These are phyloP conservation scores for Antitype chi DNA, from an alignment of 2,888 invertebrate species.

Conservation along the genomic window DNA sequence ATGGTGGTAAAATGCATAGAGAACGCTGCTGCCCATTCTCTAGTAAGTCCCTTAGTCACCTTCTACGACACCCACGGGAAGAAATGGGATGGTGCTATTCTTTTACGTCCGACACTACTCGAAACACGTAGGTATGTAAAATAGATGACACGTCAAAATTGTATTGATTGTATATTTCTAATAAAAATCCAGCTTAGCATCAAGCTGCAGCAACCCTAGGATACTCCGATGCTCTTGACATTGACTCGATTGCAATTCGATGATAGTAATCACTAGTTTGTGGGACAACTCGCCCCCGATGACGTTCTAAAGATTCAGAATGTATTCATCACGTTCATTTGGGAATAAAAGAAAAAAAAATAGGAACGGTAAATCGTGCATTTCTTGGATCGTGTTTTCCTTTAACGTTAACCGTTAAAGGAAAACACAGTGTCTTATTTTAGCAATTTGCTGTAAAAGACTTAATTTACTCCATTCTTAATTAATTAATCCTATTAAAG, in stretches of 20 bases:
- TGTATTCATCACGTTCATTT: slow-evolving; percentile 15
- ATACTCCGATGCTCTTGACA: slow-evolving; percentile 55
- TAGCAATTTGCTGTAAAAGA: background rate
- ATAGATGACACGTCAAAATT: background rate
- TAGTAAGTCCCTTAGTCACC: no score
- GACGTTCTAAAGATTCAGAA: slow-evolving; percentile 23
- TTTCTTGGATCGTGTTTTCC: background rate
- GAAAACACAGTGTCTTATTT: no score
- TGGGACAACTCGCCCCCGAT: slow-evolving; percentile 30
- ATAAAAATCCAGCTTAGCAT: no score
- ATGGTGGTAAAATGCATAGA: no score
- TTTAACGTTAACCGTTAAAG: background rate
- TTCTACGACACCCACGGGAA: no score
- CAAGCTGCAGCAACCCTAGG: slow-evolving; percentile 47
- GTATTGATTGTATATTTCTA: background rate
- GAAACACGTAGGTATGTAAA: no score
- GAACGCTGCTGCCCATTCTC: no score
- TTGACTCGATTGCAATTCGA: slow-evolving; percentile 61
- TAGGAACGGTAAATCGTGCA: background rate
- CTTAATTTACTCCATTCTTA: background rate
- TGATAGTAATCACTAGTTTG: slow-evolving; percentile 49
- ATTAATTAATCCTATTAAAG: background rate
- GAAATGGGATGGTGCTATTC: no score
- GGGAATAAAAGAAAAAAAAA: background rate
- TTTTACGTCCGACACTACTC: no score